Percentiles rank a stretch among this genome's conserved stretches.
phyloP scores from a whole-genome alignment of 2,797 vertebrate species.

The Xiphophorus birchmanni region DNA sequence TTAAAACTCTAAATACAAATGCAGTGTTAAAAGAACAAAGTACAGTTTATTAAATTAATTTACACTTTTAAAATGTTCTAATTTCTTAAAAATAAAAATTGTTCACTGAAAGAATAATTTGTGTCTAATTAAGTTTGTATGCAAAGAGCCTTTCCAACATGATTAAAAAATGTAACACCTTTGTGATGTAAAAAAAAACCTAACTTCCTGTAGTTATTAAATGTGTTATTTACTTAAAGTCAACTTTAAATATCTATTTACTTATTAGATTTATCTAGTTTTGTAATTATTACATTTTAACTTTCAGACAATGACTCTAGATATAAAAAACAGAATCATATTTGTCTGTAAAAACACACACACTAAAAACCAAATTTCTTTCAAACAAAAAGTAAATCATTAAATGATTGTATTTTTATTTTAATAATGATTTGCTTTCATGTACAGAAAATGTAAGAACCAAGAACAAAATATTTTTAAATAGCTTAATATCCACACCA shows the following conservation, averaged over 20 bases:
- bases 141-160: neutral
- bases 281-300: neutral
- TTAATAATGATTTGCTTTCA: neutral
- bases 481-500: neutral
- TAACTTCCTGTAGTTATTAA: neutral
- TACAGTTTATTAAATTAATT: slow-evolving; percentile 5
- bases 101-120: neutral
- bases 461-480: neutral
- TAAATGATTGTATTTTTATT: neutral
- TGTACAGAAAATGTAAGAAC: neutral
- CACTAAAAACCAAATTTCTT: neutral
- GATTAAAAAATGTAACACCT: neutral
- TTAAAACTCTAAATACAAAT: slow-evolving; percentile 12
- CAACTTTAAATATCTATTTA: neutral
- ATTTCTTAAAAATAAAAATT: neutral
- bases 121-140: neutral
- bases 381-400: neutral
- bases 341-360: neutral
- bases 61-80: neutral
- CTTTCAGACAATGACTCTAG: neutral
- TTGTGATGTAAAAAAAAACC: neutral
- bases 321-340: neutral
- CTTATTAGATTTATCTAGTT: neutral
- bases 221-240: neutral
- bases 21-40: neutral